Percentiles rank a stretch among this genome's conserved stretches.
phyloP scores from a whole-genome alignment of 2,888 invertebrate species.

The Pogonocherus hispidulus region DNA sequence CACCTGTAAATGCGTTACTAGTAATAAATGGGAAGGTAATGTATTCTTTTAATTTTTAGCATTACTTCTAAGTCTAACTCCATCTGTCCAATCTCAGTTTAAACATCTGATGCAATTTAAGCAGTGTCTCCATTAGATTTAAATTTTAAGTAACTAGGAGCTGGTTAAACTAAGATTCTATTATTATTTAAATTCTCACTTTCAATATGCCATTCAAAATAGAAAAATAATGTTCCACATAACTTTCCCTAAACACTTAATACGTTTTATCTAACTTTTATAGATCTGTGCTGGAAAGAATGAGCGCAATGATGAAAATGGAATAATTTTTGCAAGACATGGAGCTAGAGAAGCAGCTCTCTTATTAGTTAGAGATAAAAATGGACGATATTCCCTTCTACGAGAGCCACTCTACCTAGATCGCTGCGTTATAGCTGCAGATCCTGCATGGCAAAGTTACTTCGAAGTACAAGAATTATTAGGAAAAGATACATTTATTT shows the following conservation, averaged over 20 bases:
- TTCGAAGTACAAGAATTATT: slow-evolving; percentile 95
- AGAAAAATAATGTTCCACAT: too few species aligned
- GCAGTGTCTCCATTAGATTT: too few species aligned
- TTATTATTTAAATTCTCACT: too few species aligned
- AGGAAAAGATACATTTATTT: slow-evolving; percentile 93
- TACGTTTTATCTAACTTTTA: background rate
- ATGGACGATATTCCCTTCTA: slow-evolving; percentile 86
- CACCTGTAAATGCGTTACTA: slow-evolving; percentile 89
- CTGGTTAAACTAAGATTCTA: too few species aligned
- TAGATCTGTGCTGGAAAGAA: slow-evolving; percentile 27
- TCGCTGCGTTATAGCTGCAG: slow-evolving; percentile 91
- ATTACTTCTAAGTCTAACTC: background rate
- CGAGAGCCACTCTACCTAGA: slow-evolving; percentile 93
- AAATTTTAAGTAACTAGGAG: too few species aligned
- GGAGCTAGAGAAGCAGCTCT: slow-evolving; percentile 90
- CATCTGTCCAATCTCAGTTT: too few species aligned
- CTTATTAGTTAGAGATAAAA: slow-evolving; percentile 90
- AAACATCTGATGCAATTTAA: too few species aligned
- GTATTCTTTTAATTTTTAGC: slow-evolving; percentile 1
- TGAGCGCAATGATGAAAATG: slow-evolving; percentile 56
- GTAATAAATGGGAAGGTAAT: slow-evolving; percentile 92
- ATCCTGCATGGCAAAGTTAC: slow-evolving; percentile 92
- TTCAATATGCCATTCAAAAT: too few species aligned
- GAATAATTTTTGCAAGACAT: slow-evolving; percentile 76
- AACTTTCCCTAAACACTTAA: background rate